Evolutionary conservation across 1,140 invertebrate species (phyloP).

Genomic region (Drosophila ironensis): DNA sequence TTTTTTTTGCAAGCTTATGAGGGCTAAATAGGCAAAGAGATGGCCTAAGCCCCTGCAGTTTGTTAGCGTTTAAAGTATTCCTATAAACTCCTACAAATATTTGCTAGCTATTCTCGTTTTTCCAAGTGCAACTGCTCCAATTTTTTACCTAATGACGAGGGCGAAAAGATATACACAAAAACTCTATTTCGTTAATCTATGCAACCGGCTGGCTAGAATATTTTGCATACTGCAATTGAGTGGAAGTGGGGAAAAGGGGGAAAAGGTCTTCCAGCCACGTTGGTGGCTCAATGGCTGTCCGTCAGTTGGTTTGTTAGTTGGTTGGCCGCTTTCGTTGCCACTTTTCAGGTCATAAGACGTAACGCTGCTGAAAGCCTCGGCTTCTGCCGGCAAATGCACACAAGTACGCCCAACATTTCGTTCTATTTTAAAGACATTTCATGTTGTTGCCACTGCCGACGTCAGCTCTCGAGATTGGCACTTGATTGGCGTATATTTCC

Average conservation of each 20-base stretch:
- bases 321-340: slow-evolving; percentile 55
- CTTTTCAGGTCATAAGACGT: slow-evolving; percentile 75
- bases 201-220: slow-evolving; percentile 54
- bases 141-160: slow-evolving; percentile 1
- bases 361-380: slow-evolving; percentile 53
- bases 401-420: slow-evolving; percentile 52
- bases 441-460: slow-evolving; percentile 55
- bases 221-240: slow-evolving; percentile 56
- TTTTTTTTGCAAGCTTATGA: too few relatives aligned
- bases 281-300: slow-evolving; percentile 41
- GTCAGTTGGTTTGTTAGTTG: slow-evolving; percentile 54
- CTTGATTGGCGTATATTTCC: slow-evolving; percentile 81
- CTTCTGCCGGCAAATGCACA: not conserved
- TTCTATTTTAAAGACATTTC: slow-evolving; percentile 79
- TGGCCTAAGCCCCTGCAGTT: too few relatives aligned
- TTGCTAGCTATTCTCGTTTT: not conserved
- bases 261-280: slow-evolving; percentile 26
- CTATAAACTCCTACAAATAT: too few relatives aligned
- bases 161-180: slow-evolving; percentile 26
- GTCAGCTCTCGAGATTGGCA: slow-evolving; percentile 73
- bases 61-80: not conserved
- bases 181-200: slow-evolving; percentile 64
- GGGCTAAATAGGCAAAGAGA: too few relatives aligned
- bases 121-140: not conserved
- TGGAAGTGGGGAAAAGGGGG: slow-evolving; percentile 1